These are phyloP conservation scores for Gopherus flavomarginatus DNA, from an alignment of 2,113 vertebrate genomes.

Conservation along the genomic window DNA sequence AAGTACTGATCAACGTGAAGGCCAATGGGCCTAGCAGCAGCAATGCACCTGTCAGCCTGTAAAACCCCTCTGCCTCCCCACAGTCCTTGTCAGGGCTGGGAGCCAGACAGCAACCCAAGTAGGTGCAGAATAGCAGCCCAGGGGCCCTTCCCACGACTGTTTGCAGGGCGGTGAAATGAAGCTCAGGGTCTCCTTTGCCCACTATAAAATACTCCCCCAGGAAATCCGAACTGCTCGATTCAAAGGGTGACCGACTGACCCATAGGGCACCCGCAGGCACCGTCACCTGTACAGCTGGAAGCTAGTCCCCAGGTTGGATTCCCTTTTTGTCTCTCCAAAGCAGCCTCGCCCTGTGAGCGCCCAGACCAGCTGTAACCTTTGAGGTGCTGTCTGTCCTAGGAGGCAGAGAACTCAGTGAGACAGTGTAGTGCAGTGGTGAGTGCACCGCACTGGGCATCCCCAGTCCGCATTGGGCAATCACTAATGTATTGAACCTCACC, in stretches of 20 bases:
- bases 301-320: neutral
- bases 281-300: neutral
- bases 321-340: neutral
- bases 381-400: neutral
- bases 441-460: neutral
- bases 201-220: neutral
- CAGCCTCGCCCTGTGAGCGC: neutral
- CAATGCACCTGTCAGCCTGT: neutral
- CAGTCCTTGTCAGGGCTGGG: neutral
- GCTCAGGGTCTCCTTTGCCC: neutral
- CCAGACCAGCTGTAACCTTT: neutral
- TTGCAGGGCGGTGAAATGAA: neutral
- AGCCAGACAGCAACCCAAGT: neutral
- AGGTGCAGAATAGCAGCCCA: neutral
- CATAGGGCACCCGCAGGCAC: neutral
- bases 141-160: neutral
- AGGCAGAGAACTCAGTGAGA: neutral
- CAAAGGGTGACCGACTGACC: neutral
- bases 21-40: neutral
- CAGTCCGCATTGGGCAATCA: too few relatives aligned
- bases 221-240: neutral
- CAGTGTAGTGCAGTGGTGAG: neutral
- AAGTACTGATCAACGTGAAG: neutral
- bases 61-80: neutral
- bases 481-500: too few relatives aligned